Evolutionary conservation across 1,140 invertebrate genomes (phyloP), one percentile per base, ranked within the genome.

Genomic region (Drosophila navojoa): DNA sequence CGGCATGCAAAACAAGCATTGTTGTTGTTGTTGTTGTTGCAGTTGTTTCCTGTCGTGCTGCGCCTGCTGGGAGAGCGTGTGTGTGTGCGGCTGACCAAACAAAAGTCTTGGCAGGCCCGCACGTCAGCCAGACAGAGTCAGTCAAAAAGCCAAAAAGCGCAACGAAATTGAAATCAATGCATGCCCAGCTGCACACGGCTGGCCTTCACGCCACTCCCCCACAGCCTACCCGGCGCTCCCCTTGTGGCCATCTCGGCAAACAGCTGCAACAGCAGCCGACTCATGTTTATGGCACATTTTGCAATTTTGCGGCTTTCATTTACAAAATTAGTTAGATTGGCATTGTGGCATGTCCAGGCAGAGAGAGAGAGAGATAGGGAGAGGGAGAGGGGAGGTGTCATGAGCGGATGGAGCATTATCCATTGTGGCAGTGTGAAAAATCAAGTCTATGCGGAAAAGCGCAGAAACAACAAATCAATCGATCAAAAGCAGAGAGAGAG

Each of bases 241-340:
- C 32, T 32, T 6, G 5, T 45, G 42, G 19, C 52, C 53, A 52
- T 66, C 38, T 72, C 49, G 11, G 38, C 22, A 25, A 32, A 40
- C 70, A 67, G 59, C 63, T 55, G 60, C 54, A 49, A 32, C 38
- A 15, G 44, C 27, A 45, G 49, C 64, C 47, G 55, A 29, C 75
- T 81, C 75, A 69, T 71, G 63, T 81, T 85, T 73, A 70, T 85
- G 80, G 68, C 81, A 70, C 60, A 84, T 70, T 84, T 85, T 77
- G 57, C 77, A 79, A 72, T 80, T 87, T 87, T 81, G 82, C 47
- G 66, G 84, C 69, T 77, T 86, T 82, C 76, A 82, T 82, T 89
- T 77, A 79, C 71, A 67, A 71, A 86, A 86, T 87, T 87, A 82
- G 82, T 70, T 75, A 63, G 61, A 63, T 50, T 67, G 62, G 58